Evolutionary conservation across 2,888 invertebrate genomes (phyloP), one percentile per base, ranked within the genome.

Genomic region (Cataglyphis livida): DNA sequence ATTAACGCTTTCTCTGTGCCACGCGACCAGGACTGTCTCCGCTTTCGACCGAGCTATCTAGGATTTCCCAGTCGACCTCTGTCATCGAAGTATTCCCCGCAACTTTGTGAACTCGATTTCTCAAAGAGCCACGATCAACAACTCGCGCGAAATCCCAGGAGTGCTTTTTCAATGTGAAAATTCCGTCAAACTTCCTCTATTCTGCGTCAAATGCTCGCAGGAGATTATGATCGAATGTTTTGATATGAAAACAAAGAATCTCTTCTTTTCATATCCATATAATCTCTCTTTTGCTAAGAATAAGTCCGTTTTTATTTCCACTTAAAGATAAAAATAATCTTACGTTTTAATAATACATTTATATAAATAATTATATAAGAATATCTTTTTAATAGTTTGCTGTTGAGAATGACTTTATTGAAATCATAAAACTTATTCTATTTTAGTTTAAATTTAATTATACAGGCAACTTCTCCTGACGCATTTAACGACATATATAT

Each of bases 51-150:
- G 32, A 35, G 25, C 18, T 61, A 25, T 66, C 66, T 66, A 28
- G n/a, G 28, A 57, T 66, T 38, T 66, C 41, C 28, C 54, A n/a
- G 54, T 59, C 35, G 70, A 68, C 41, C 41, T 51, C 25, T 3
- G 54, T 70, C 57, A 12, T 61, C 18, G 25, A 44, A 51, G 1
- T 38, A n/a, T 21, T 59, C 21, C 12, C 70, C 12, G 59, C 18
- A 70, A 79, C 78, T 79, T 79, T 25, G 35, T 12, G 78, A 78
- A 70, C 44, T 79, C 70, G 71, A 79, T 79, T 71, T 18, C 71
- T 79, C 78, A 61, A 79, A 79, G 44, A 71, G 32, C 32, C 25
- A 35, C 25, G 59, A 59, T 59, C 57, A 78, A 78, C 54, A 51
- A 54, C 78, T 44, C 44, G 59, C 32, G 18, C 32, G 41, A 51